Evolutionary conservation across 1,140 invertebrate species (phyloP).

Genomic region (Chymomyza costata): DNA sequence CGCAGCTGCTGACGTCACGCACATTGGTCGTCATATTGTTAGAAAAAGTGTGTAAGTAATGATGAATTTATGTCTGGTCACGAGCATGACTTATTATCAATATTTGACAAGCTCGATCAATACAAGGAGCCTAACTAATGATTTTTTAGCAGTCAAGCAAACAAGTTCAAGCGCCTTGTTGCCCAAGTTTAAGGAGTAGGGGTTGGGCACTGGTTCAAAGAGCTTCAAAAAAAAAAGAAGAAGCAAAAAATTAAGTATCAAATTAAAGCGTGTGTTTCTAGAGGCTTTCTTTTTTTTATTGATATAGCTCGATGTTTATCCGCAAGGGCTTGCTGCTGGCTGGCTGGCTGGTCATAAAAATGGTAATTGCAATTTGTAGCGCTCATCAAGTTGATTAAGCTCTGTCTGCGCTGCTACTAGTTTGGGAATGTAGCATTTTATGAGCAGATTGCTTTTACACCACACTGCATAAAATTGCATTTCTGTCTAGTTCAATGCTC

Average conservation of each 20-base stretch:
- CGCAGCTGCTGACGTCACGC: constrained; percentile 55
- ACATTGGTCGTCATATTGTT: background rate
- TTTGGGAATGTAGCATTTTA: no score
- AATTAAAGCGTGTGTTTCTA: no score
- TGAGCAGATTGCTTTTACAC: no score
- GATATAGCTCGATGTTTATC: no score
- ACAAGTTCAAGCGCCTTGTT: constrained; percentile 22
- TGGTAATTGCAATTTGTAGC: no score
- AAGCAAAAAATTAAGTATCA: no score
- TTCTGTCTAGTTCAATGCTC: no score
- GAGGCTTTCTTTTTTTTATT: no score
- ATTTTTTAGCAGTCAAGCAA: constrained; percentile 27
- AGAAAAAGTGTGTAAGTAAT: constrained; percentile 30
- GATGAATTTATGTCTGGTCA: constrained; percentile 69
- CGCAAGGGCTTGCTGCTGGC: constrained; percentile 6
- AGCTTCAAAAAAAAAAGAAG: no score
- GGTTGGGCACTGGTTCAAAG: no score
- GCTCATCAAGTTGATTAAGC: constrained; percentile 43
- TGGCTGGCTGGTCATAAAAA: constrained; percentile 13
- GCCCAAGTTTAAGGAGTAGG: no score
- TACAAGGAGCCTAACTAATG: constrained; percentile 40
- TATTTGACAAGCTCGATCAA: constrained; percentile 12
- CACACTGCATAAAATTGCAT: no score
- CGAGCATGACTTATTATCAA: constrained; percentile 10
- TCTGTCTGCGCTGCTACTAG: constrained; percentile 12